Percentiles rank a stretch among this genome's conserved stretches.
These are phyloP conservation scores for Spinus pinus DNA, from an alignment of 2,797 vertebrate genomes.

Conservation along the genomic window DNA sequence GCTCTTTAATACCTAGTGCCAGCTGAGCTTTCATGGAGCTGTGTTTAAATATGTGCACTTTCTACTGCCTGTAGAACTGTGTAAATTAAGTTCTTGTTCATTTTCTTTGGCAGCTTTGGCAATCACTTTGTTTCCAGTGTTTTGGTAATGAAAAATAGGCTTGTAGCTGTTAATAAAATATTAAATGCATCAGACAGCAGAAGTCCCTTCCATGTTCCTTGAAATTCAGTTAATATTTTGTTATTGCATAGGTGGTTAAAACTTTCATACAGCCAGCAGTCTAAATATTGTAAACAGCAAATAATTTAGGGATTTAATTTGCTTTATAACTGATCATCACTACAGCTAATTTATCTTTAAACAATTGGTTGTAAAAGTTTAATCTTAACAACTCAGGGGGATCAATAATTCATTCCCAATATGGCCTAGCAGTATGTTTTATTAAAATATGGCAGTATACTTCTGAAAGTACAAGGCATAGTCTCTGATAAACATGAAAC, in stretches of 20 bases:
- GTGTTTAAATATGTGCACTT: not conserved
- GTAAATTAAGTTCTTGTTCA: not conserved
- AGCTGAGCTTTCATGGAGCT: not conserved
- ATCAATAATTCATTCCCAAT: conserved; percentile 52
- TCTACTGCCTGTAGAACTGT: not conserved
- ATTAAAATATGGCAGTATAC: not conserved
- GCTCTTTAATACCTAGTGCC: not conserved
- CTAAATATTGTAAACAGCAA: not conserved
- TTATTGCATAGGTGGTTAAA: not conserved
- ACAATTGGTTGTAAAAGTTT: conserved; percentile 43
- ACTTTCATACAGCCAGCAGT: not conserved
- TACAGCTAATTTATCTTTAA: not conserved
- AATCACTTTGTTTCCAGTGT: not conserved
- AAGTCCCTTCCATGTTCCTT: not conserved
- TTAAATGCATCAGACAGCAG: not conserved
- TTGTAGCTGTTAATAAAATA: conserved; percentile 12
- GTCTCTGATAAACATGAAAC: not conserved
- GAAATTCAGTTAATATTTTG: not conserved
- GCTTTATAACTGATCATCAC: not conserved
- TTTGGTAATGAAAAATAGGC: not conserved
- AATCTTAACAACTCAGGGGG: not conserved
- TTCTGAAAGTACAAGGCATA: not conserved
- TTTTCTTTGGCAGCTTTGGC: not conserved
- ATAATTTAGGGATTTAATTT: conserved; percentile 45
- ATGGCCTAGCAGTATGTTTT: not conserved